Conservation (phyloP, 2,113 vertebrate species). For the Cottus gobio region DNA sequence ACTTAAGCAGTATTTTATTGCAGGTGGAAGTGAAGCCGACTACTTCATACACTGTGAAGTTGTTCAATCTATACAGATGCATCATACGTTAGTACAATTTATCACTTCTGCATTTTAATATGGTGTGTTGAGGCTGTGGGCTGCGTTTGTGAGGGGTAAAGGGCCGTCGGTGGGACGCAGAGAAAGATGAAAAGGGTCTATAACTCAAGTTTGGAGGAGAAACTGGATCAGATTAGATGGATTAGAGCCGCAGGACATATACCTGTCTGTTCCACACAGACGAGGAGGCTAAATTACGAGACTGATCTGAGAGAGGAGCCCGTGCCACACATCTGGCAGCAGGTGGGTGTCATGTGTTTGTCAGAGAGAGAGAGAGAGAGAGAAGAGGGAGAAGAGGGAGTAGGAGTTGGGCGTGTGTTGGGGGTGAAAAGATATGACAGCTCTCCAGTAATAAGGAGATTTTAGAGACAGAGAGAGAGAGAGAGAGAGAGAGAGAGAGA, state of each 20-base stretch:
- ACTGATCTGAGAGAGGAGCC: constrained; percentile 19
- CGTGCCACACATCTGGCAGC: constrained; percentile 64
- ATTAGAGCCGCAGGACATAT: constrained; percentile 2
- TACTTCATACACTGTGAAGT: too few species aligned
- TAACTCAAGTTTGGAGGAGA: constrained; percentile 37
- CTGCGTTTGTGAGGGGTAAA: constrained; percentile 12
- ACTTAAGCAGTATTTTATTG: neutral
- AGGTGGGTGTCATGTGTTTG: constrained; percentile 46
- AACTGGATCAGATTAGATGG: constrained; percentile 39
- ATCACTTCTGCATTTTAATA: too few species aligned
- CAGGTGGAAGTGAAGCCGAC: neutral
- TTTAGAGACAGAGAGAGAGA: constrained; percentile 18
- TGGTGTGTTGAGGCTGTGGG: neutral
- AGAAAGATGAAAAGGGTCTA: constrained; percentile 27
- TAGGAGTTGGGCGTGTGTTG: constrained; percentile 36
- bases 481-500: constrained; percentile 2
- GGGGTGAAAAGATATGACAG: constrained; percentile 20
- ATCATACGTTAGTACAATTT: neutral
- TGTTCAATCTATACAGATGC: neutral
- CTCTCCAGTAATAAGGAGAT: constrained; percentile 30
- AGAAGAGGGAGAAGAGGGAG: neutral
- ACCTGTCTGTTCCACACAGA: constrained; percentile 16
- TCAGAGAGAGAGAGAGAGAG: neutral
- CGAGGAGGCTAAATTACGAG: constrained; percentile 16
- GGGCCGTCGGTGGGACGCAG: constrained; percentile 15